Percentiles rank a stretch among this genome's conserved stretches.
Conservation (phyloP, 2,888 invertebrate species). For the Rhingia campestris region DNA sequence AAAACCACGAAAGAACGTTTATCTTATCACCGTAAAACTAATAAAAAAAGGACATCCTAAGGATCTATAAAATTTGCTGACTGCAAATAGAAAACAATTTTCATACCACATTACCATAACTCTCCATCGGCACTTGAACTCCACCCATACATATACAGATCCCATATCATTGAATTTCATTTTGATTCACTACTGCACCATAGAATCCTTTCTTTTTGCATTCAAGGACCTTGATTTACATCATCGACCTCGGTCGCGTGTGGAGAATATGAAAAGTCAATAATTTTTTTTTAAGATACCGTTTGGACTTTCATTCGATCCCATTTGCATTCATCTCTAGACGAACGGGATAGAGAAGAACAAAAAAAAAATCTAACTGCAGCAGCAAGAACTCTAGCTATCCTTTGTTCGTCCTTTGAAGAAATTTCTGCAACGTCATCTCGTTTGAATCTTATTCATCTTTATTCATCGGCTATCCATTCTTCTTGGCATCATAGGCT, state of each 20-base stretch:
- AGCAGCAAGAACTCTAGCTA: not conserved
- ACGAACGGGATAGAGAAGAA: too few relatives aligned
- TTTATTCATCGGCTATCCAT: conserved; percentile 56
- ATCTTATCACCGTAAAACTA: too few relatives aligned
- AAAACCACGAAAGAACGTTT: too few relatives aligned
- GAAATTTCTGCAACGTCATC: conserved; percentile 51
- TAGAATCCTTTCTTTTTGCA: conserved; percentile 34
- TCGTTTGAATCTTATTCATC: conserved; percentile 55
- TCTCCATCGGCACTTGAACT: conserved; percentile 46
- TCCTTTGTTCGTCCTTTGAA: conserved; percentile 14
- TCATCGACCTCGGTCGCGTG: conserved; percentile 24
- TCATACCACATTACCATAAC: conserved; percentile 60
- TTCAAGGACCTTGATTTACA: conserved; percentile 54
- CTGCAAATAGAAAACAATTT: conserved; percentile 22
- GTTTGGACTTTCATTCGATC: conserved; percentile 45
- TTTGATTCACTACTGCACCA: conserved; percentile 17
- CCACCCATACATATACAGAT: conserved; percentile 22
- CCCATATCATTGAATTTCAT: conserved; percentile 32
- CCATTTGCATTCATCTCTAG: conserved; percentile 61
- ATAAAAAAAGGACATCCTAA: too few relatives aligned
- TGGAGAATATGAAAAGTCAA: conserved; percentile 52
- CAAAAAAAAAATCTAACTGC: conserved; percentile 1
- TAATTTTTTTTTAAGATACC: conserved; percentile 32
- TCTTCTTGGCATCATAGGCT: conserved; percentile 32
- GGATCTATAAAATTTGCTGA: not conserved